A percentile compares a stretch with the other conserved stretches of the same genome.
Conservation (phyloP, 2,113 vertebrate genomes). For the Pomatostomus ruficeps region DNA sequence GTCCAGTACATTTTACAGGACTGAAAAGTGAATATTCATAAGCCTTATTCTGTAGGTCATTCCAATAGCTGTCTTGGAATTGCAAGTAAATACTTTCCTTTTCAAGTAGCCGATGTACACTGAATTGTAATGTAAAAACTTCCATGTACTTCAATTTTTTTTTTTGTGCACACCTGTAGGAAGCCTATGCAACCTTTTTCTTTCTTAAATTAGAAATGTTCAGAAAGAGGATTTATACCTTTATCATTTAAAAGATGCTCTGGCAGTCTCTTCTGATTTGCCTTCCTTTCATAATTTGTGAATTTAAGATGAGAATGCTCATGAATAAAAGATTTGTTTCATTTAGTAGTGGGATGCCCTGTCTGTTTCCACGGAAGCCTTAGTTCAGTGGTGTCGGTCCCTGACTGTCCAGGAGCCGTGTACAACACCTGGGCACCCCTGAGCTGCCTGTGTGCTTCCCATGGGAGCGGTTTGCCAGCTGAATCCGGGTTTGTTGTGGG, state of each 20-base stretch:
- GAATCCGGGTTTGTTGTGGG: neutral
- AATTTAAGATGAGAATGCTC: constrained; percentile 3
- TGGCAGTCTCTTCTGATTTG: constrained; percentile 60
- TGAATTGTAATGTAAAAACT: constrained; percentile 44
- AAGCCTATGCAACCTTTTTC: constrained; percentile 64
- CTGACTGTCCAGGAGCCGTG: neutral
- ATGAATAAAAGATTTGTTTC: constrained; percentile 59
- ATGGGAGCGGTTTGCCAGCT: neutral
- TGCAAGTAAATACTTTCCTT: constrained; percentile 13
- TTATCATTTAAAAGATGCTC: constrained; percentile 49
- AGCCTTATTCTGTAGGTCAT: constrained; percentile 45
- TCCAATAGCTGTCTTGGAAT: constrained; percentile 19
- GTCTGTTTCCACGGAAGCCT: neutral
- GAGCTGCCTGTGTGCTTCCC: neutral
- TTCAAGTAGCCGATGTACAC: constrained; percentile 34
- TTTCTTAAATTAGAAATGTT: constrained; percentile 41
- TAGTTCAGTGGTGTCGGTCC: neutral
- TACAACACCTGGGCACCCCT: fast-evolving
- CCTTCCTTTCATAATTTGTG: constrained; percentile 54
- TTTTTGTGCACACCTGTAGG: constrained; percentile 40
- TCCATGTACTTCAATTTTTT: neutral
- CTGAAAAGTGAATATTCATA: constrained; percentile 6
- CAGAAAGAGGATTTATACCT: constrained; percentile 38
- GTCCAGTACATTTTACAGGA: neutral
- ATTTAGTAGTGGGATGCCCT: constrained; percentile 8